These are phyloP conservation scores for Mastomys coucha DNA, from an alignment of 2,113 vertebrate genomes.

Conservation along the genomic window DNA sequence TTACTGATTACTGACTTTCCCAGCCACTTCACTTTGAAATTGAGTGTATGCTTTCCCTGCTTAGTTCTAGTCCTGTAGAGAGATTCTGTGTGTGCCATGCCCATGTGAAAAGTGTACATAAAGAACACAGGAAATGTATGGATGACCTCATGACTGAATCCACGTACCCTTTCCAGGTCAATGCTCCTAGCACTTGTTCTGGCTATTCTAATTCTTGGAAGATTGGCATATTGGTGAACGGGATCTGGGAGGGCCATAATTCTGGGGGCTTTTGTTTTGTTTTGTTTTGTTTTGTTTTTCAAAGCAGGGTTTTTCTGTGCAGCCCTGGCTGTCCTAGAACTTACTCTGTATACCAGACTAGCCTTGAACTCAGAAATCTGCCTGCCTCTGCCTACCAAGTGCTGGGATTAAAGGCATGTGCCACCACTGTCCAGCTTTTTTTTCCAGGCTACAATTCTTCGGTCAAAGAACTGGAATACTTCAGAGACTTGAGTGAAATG, in stretches of 20 bases:
- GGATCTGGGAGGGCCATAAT: too few relatives aligned
- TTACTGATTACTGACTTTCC: not conserved
- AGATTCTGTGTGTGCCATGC: not conserved
- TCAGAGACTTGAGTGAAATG: accelerated
- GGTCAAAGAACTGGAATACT: not conserved
- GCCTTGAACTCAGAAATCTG: too few relatives aligned
- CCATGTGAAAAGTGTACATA: not conserved
- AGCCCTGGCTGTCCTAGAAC: too few relatives aligned
- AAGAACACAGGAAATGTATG: too few relatives aligned
- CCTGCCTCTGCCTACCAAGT: too few relatives aligned
- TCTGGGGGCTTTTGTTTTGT: too few relatives aligned
- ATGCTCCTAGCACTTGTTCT: too few relatives aligned
- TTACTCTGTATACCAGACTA: too few relatives aligned
- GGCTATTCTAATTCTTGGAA: not conserved
- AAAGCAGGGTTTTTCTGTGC: too few relatives aligned
- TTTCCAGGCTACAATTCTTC: not conserved
- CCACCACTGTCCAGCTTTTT: too few relatives aligned
- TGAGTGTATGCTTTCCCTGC: not conserved
- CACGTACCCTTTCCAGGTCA: not conserved
- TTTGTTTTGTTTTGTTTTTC: too few relatives aligned
- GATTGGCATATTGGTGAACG: not conserved
- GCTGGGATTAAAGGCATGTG: too few relatives aligned
- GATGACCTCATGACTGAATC: not conserved
- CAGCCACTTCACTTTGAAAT: not conserved
- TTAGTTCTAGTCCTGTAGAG: not conserved